Percentiles rank a stretch among this genome's conserved stretches.
Conservation (phyloP, 1,140 invertebrate genomes). For the Drosophila funebris region DNA sequence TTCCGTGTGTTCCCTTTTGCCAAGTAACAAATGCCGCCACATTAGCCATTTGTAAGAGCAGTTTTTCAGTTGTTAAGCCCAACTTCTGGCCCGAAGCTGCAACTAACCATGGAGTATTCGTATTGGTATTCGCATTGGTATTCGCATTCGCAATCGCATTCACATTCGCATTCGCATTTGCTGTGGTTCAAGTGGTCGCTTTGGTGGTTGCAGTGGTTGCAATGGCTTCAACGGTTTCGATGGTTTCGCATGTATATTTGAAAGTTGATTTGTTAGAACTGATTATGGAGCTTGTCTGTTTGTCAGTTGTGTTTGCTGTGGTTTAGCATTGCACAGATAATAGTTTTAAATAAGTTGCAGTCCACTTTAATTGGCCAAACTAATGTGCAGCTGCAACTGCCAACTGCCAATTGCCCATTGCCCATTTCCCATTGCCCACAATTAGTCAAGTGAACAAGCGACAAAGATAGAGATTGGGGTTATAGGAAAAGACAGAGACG, state of each 20-base stretch:
- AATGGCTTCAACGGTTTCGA: constrained; percentile 28
- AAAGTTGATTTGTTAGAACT: constrained; percentile 75
- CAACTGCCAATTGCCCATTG: too few species aligned
- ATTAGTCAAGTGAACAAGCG: constrained; percentile 17
- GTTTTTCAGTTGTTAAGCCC: constrained; percentile 7
- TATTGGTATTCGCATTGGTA: constrained; percentile 34
- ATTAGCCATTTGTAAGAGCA: constrained; percentile 32
- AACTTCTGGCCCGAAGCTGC: neutral
- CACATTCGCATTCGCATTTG: constrained; percentile 41
- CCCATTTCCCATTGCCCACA: constrained; percentile 30
- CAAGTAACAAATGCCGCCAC: constrained; percentile 41
- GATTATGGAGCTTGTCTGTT: constrained; percentile 55
- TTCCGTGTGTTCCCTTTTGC: neutral
- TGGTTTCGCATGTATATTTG: constrained; percentile 48
- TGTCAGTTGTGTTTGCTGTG: constrained; percentile 59
- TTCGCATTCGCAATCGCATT: constrained; percentile 24
- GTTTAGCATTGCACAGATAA: constrained; percentile 45
- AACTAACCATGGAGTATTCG: constrained; percentile 2
- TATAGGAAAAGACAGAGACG: constrained; percentile 15
- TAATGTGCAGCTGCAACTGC: constrained; percentile 38
- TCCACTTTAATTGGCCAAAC: constrained; percentile 63
- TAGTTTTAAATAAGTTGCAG: constrained; percentile 69
- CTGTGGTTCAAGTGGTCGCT: constrained; percentile 56
- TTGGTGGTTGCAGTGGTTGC: constrained; percentile 12
- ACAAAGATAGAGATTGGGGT: neutral